Base-by-base conservation (phyloP, 2,113 vertebrate genomes). In the Xyrauchen texanus region DNA sequence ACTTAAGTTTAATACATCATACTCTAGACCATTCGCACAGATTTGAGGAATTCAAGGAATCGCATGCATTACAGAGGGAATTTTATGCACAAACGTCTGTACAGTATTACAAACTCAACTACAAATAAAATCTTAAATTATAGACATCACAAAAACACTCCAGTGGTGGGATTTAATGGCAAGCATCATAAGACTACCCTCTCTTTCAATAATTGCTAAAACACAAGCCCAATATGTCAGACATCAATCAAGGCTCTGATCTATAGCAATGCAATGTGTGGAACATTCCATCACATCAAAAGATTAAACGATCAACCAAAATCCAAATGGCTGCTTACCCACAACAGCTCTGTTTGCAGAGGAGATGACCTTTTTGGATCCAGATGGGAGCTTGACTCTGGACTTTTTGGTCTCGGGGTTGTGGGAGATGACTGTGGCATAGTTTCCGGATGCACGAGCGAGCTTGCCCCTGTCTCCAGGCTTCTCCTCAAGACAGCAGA, bases 331-430 rank as follows among this genome's bases (percentile, higher is more conserved):
- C 0, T 63, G 7, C 95, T 93, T 91, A 99, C 97, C 97, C 3
- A 99, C 96, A 3, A 99, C 94, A 5, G 97, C 97, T 90, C 97
- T 95, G 92, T 99, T 99, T 82, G 98, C 95, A 4, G 98, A 99
- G 45, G 96, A 90, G 82, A 99, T 95, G 0, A 98, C 97, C n/a
- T 99, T 99, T 91, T 99, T 99, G 74, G 97, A 95, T 47, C 98
- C 98, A 0, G 97, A 99, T 34, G 98, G 98, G 80, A 99, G 90
- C 91, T 99, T 99, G 78, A 99, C 96, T 79, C 98, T 92, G 70
- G 97, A 98, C 85, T 99, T 99, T 91, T 93, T 98, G 21, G 97
- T 99, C 82, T 99, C 97, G 0, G 95, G 96, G 87, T 99, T 99
- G 90, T 99, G 97, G 45, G 98, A 99, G 87, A 99, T 99, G 82